A percentile compares a stretch with the other conserved stretches of the same genome.
phyloP scores from a whole-genome alignment of 1,140 invertebrate genomes.

The Augochlora pura region DNA sequence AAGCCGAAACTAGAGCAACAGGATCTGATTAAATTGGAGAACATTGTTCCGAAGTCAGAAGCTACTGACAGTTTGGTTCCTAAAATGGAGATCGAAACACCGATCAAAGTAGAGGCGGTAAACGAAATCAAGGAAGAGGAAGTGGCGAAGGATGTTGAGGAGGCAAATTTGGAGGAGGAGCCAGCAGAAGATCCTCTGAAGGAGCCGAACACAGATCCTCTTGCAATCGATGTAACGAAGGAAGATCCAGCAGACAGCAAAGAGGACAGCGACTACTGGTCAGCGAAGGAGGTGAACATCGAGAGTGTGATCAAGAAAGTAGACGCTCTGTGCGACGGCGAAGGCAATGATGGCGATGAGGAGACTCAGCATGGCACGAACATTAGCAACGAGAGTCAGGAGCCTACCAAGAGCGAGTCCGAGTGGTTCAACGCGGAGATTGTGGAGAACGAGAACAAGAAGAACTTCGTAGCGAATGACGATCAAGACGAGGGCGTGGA shows the following conservation, averaged over 20 bases:
- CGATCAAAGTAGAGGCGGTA: conserved; percentile 32
- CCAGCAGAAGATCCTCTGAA: conserved; percentile 60
- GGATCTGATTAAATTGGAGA: conserved; percentile 38
- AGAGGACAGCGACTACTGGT: conserved; percentile 89
- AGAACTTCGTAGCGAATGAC: conserved; percentile 63
- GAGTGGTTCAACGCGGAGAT: conserved; percentile 78
- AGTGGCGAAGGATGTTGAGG: conserved; percentile 52
- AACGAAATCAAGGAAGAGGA: conserved; percentile 58
- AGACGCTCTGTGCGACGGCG: conserved; percentile 82
- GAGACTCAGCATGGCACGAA: conserved; percentile 56
- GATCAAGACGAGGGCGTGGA: conserved; percentile 77
- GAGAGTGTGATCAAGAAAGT: conserved; percentile 90
- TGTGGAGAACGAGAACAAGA: conserved; percentile 74
- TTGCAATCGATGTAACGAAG: conserved; percentile 68
- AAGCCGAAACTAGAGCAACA: conserved; percentile 48
- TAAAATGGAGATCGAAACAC: conserved; percentile 49
- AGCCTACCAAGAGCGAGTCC: conserved; percentile 49
- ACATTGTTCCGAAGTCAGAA: conserved; percentile 22
- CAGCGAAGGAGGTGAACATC: conserved; percentile 88
- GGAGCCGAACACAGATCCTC: conserved; percentile 64
- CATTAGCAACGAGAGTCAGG: conserved; percentile 60
- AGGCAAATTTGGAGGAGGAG: conserved; percentile 64
- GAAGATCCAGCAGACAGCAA: conserved; percentile 81
- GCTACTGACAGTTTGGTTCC: neutral
- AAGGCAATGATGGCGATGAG: conserved; percentile 72